A percentile compares a stretch with the other conserved stretches of the same genome.
phyloP scores from a whole-genome alignment of 2,797 vertebrate genomes.

The Dendrocincla tyrannina region DNA sequence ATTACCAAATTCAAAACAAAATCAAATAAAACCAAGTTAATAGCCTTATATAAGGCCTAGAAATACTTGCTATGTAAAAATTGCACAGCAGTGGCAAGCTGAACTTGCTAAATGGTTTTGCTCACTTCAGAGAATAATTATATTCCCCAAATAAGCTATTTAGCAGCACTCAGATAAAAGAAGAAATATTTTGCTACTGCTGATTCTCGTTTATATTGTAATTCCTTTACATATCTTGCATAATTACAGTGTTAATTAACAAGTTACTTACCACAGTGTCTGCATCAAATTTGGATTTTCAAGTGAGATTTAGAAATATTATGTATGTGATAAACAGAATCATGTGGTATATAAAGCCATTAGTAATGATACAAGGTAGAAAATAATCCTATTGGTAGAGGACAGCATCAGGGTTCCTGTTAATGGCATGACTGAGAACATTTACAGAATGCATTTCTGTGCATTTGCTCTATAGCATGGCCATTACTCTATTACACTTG shows the following conservation, averaged over 20 bases:
- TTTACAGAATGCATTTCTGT: background rate
- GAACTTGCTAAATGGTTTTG: background rate
- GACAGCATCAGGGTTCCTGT: background rate
- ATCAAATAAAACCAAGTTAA: background rate
- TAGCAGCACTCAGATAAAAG: background rate
- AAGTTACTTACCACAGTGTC: background rate
- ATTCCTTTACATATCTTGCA: background rate
- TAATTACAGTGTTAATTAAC: background rate
- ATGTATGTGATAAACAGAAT: background rate
- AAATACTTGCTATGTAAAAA: background rate
- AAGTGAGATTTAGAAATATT: background rate
- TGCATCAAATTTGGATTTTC: background rate
- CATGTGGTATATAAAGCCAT: background rate
- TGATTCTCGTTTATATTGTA: background rate
- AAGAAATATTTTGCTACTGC: background rate
- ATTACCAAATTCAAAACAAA: background rate
- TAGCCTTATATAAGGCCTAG: background rate
- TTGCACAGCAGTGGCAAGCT: background rate
- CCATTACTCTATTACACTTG: accelerated
- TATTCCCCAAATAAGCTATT: background rate
- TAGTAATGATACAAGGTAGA: background rate
- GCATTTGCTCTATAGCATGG: background rate
- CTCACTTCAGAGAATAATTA: background rate
- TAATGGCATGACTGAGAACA: background rate
- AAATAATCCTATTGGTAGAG: background rate